A percentile compares a stretch with the other conserved stretches of the same genome.
Evolutionary conservation across 2,797 vertebrate genomes (phyloP).

Genomic region (Phrynocephalus guinanensis): DNA sequence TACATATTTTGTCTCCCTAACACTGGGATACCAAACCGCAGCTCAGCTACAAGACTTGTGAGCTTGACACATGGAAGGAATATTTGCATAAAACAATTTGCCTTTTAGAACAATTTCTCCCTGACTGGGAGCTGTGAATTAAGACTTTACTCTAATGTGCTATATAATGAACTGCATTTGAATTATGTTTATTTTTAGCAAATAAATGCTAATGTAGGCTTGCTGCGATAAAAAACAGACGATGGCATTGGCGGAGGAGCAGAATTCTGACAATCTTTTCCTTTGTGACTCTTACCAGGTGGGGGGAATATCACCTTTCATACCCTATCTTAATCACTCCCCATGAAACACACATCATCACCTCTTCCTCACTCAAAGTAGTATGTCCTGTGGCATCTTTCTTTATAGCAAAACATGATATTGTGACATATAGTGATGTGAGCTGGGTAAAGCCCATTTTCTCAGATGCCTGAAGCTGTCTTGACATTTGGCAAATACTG

Average conservation of each 20-base stretch:
- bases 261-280: conserved; percentile 53
- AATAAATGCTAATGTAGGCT: conserved; percentile 68
- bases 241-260: conserved; percentile 49
- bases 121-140: conserved; percentile 68
- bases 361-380: neutral
- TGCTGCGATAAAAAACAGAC: conserved; percentile 74
- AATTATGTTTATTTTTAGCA: conserved; percentile 77
- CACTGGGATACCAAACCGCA: conserved; percentile 32
- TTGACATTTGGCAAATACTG: neutral
- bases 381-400: neutral
- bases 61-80: conserved; percentile 30
- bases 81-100: conserved; percentile 67
- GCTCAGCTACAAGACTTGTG: neutral
- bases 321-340: neutral
- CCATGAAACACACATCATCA: neutral
- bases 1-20: conserved; percentile 38
- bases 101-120: conserved; percentile 71
- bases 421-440: neutral
- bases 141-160: conserved; percentile 58
- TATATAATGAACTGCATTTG: conserved; percentile 71
- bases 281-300: conserved; percentile 44
- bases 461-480: neutral
- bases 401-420: neutral
- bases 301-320: neutral
- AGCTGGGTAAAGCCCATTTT: neutral